Conservation (phyloP, 2,888 invertebrate species). For the Dryadula phaetusa region DNA sequence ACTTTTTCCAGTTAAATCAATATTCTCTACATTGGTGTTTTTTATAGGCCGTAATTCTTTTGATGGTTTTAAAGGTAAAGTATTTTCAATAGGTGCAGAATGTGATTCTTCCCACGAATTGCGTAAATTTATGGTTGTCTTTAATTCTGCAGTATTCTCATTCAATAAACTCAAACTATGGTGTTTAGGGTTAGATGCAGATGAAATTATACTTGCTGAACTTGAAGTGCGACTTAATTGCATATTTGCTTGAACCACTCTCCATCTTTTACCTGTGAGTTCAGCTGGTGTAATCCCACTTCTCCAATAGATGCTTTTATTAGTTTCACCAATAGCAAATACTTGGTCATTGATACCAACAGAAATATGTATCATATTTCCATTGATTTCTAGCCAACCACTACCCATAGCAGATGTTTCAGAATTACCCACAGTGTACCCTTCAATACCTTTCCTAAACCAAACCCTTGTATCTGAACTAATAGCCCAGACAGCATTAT, state of each 20-base stretch:
- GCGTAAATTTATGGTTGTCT: constrained; percentile 81
- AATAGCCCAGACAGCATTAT: constrained; percentile 91
- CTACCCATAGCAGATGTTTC: constrained; percentile 91
- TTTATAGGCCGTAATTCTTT: constrained; percentile 66
- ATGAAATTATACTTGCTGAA: constrained; percentile 88
- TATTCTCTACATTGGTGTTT: constrained; percentile 67
- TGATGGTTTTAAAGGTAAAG: constrained; percentile 83
- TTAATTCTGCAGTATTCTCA: constrained; percentile 70
- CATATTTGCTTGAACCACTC: constrained; percentile 90
- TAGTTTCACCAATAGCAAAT: constrained; percentile 93
- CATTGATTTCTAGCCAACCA: constrained; percentile 96
- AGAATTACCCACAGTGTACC: constrained; percentile 88
- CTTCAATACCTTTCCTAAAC: constrained; percentile 91
- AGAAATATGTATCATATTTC: constrained; percentile 92
- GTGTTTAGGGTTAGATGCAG: constrained; percentile 86
- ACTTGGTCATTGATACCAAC: constrained; percentile 95
- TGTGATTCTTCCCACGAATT: constrained; percentile 89
- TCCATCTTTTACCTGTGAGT: constrained; percentile 95
- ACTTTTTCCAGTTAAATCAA: constrained; percentile 86
- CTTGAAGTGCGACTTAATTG: constrained; percentile 93
- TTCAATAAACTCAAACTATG: constrained; percentile 86
- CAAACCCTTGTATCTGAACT: constrained; percentile 93
- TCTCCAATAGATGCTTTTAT: constrained; percentile 92
- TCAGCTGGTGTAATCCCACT: constrained; percentile 90
- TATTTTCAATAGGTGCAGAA: constrained; percentile 89